Evolutionary conservation across 2,113 vertebrate genomes (phyloP).

Genomic region (Diphyllodes magnificus): DNA sequence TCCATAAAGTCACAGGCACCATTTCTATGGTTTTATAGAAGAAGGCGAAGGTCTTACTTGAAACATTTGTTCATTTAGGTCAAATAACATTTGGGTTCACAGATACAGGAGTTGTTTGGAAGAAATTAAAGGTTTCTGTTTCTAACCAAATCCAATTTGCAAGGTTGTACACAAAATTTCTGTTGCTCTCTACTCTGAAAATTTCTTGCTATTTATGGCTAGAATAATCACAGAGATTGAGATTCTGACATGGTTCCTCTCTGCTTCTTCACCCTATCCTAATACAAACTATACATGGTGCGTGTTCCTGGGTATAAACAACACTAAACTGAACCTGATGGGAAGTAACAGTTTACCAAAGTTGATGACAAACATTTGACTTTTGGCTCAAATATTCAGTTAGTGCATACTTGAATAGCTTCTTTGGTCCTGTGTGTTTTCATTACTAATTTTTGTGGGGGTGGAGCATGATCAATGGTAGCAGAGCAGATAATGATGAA

Average conservation of each 20-base stretch:
- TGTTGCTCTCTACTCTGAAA: not conserved
- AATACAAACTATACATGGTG: not conserved
- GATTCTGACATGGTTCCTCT: not conserved
- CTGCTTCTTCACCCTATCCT: not conserved
- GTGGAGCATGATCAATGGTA: not conserved
- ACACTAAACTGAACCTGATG: not conserved
- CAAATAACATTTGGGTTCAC: not conserved
- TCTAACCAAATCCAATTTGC: not conserved
- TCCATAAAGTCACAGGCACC: not conserved
- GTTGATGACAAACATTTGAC: not conserved
- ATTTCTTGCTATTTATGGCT: not conserved
- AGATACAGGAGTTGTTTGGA: not conserved
- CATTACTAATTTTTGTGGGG: not conserved
- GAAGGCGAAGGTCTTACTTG: not conserved
- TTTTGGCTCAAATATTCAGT: not conserved
- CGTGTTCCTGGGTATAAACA: not conserved
- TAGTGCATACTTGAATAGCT: not conserved
- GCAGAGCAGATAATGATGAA: not conserved
- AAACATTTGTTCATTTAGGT: not conserved
- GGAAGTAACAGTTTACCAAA: not conserved
- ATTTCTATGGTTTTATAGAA: not conserved
- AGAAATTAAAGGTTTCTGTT: not conserved
- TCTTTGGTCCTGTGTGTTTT: not conserved
- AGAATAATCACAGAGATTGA: not conserved
- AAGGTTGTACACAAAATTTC: not conserved